phyloP scores from a whole-genome alignment of 2,888 invertebrate species.

The Elgonia sp. region DNA sequence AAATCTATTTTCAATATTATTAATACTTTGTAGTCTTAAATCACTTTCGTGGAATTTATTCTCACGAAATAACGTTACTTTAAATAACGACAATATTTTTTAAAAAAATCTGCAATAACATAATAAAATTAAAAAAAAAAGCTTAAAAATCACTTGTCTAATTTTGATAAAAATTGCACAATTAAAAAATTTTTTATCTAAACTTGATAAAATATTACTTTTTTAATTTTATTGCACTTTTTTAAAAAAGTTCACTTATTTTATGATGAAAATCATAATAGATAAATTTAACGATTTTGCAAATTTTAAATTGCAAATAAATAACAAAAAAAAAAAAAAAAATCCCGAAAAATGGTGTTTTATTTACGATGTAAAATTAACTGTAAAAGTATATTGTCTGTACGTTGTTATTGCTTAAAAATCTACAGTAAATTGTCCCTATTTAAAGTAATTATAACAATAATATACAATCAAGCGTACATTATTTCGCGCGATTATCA shows the following conservation, averaged over 20 bases:
- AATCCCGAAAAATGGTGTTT: too few relatives aligned
- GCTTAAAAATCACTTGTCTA: neutral
- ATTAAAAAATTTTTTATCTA: neutral
- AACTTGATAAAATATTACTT: too few relatives aligned
- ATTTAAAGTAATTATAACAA: neutral
- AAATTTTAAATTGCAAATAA: neutral
- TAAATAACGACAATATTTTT: neutral
- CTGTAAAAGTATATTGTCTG: too few relatives aligned
- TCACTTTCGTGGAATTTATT: constrained; percentile 44
- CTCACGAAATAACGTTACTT: constrained; percentile 16
- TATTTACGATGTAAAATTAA: too few relatives aligned
- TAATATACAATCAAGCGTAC: constrained; percentile 29
- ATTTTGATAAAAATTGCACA: neutral
- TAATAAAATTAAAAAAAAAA: neutral
- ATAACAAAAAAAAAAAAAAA: neutral
- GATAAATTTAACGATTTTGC: too few relatives aligned
- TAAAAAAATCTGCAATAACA: neutral
- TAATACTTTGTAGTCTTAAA: constrained; percentile 63
- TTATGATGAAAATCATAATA: too few relatives aligned
- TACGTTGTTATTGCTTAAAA: too few relatives aligned
- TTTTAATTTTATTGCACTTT: too few relatives aligned
- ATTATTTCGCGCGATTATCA: constrained; percentile 63
- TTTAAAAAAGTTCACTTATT: too few relatives aligned
- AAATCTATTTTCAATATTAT: too few relatives aligned
- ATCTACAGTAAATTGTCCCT: neutral